Base-by-base conservation (phyloP, 1,140 invertebrate species). In the Oedothorax gibbosus region DNA sequence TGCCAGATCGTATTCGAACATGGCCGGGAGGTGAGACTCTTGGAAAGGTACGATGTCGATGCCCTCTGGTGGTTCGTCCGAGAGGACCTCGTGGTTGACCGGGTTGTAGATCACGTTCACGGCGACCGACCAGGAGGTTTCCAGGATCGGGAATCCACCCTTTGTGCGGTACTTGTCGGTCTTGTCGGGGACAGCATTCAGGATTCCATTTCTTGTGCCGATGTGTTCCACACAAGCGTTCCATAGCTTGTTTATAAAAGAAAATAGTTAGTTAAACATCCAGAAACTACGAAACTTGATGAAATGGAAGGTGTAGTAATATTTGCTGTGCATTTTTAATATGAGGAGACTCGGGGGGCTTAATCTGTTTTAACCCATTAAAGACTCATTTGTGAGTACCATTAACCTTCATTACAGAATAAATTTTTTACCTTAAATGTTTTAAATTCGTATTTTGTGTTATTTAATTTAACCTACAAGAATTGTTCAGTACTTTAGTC, bases 191-290 rank as follows among this genome's bases (percentile, higher is more conserved):
- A n/a, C n/a, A n/a, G n/a, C n/a, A n/a, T n/a, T n/a, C n/a, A n/a
- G n/a, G n/a, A n/a, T n/a, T n/a, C n/a, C n/a, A n/a, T n/a, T n/a
- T n/a, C n/a, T n/a, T n/a, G n/a, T n/a, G n/a, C n/a, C n/a, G n/a
- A n/a, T n/a, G n/a, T n/a, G n/a, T n/a, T n/a, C n/a, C n/a, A n/a
- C n/a, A 88, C 85, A 85, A 14, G 69, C 65, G 18, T 85, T 60
- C 88, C 88, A 88, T 60, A 88, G 77, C 65, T 81, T 7, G 8
- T 21, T 14, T 8, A 69, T 65, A 65, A 14, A n/a, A 15, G 56
- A 10, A 10, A 15, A 10, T 10, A 60, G 56, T 15, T 9, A 60
- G 9, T 9, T 9, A 9, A 60, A 10, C 9, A 60, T 60, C 15
- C 15, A 15, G 9, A 10, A 15, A 60, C 9, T 9, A 60, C 15